A percentile compares a stretch with the other conserved stretches of the same genome.
These are phyloP conservation scores for Vanessa tameamea DNA, from an alignment of 1,140 invertebrate genomes.

Conservation along the genomic window DNA sequence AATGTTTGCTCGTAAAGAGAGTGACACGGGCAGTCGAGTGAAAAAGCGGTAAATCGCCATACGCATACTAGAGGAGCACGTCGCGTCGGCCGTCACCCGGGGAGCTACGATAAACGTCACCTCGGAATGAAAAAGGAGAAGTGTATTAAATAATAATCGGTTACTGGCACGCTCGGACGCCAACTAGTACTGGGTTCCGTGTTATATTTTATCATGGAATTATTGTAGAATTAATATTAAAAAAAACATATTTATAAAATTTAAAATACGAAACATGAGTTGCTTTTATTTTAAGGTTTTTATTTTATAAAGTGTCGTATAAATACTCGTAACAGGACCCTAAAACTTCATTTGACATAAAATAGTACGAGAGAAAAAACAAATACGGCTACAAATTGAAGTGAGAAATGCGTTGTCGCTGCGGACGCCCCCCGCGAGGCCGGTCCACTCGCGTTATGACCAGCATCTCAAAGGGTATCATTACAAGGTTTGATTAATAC, in stretches of 20 bases:
- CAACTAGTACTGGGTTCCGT: conserved; percentile 20
- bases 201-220: background rate
- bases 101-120: conserved; percentile 74
- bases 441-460: conserved; percentile 31
- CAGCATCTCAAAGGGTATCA: conserved; percentile 54
- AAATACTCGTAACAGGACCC: conserved; percentile 2
- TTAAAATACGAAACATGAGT: background rate
- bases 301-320: background rate
- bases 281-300: background rate
- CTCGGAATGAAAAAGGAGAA: conserved; percentile 73
- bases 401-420: conserved; percentile 72
- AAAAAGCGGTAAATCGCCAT: conserved; percentile 71
- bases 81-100: conserved; percentile 56
- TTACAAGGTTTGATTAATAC: conserved; percentile 73
- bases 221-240: background rate
- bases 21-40: conserved; percentile 68
- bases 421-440: conserved; percentile 56
- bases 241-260: background rate
- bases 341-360: conserved; percentile 23
- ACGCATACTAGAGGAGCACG: conserved; percentile 54
- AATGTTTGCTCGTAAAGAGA: conserved; percentile 71
- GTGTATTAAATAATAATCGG: conserved; percentile 62
- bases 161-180: conserved; percentile 22
- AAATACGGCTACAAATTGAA: conserved; percentile 66
- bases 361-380: conserved; percentile 40